Evolutionary conservation across 2,113 vertebrate species (phyloP).

Genomic region (Odobenus rosmarus): DNA sequence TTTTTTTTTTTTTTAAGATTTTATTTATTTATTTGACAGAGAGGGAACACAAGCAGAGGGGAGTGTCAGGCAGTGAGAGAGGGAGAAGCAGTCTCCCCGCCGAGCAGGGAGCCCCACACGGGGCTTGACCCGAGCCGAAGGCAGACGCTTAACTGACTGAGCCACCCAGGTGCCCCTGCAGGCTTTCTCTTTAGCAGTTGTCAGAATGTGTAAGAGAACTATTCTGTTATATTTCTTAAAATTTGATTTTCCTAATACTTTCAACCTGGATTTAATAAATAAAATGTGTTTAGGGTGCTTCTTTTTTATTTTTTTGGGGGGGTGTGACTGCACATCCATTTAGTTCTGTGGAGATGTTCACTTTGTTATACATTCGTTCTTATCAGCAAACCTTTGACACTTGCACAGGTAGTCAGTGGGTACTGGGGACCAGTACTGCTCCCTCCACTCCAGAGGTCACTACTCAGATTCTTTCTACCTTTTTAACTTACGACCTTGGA

Average conservation of each 20-base stretch:
- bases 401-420: background rate
- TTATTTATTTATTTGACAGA: too few species aligned
- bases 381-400: rapidly evolving
- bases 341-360: rapidly evolving
- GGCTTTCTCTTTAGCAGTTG: background rate
- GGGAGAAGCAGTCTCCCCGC: too few species aligned
- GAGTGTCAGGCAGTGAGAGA: too few species aligned
- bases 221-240: background rate
- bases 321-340: too few species aligned
- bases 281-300: background rate
- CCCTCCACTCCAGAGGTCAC: background rate
- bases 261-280: background rate
- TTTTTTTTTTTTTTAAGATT: background rate
- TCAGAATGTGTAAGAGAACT: background rate
- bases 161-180: background rate
- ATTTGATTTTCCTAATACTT: background rate
- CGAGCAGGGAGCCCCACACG: too few species aligned
- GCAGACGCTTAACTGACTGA: background rate
- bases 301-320: too few species aligned
- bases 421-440: rapidly evolving
- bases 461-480: rapidly evolving
- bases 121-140: background rate
- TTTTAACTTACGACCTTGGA: rapidly evolving
- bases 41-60: too few species aligned
- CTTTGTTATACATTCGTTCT: rapidly evolving